Percentiles rank a stretch among this genome's conserved stretches.
Evolutionary conservation across 1,140 invertebrate genomes (phyloP).

Genomic region (Venturia canescens): DNA sequence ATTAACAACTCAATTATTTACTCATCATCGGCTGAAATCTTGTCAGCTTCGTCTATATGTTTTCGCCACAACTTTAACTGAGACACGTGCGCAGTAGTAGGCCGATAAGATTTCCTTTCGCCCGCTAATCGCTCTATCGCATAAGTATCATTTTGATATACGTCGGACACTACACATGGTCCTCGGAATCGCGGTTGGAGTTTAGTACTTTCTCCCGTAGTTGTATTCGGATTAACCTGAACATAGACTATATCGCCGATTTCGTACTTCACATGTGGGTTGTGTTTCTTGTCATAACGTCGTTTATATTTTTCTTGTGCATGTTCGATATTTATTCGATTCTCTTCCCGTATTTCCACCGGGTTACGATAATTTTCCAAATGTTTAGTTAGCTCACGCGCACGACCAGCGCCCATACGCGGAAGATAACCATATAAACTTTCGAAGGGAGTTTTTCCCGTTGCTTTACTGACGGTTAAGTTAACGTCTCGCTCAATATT

Average conservation of each 20-base stretch:
- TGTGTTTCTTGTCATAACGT: conserved; percentile 49
- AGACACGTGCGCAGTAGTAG: conserved; percentile 34
- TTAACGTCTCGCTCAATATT: conserved; percentile 52
- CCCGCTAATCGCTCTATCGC: not conserved
- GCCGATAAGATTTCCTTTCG: not conserved
- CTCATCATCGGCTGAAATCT: too few species aligned
- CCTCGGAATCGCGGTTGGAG: conserved; percentile 45
- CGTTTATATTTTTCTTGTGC: conserved; percentile 47
- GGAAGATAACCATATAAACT: conserved; percentile 51
- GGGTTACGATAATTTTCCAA: conserved; percentile 26
- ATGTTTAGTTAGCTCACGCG: not conserved
- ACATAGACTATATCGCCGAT: conserved; percentile 56
- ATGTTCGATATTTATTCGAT: too few species aligned
- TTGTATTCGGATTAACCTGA: conserved; percentile 24
- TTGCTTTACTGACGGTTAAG: conserved; percentile 42
- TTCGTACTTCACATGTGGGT: conserved; percentile 43
- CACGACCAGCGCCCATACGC: conserved; percentile 42
- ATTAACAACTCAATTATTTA: too few species aligned
- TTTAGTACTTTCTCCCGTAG: conserved; percentile 51
- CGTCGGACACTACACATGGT: conserved; percentile 28
- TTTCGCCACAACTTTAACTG: conserved; percentile 39
- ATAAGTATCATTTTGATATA: conserved; percentile 45
- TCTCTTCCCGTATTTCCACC: conserved; percentile 21
- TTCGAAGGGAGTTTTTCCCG: conserved; percentile 49
- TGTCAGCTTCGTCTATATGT: too few species aligned